These are phyloP conservation scores for Paratilapia polleni DNA, from an alignment of 2,113 vertebrate species.

Conservation along the genomic window DNA sequence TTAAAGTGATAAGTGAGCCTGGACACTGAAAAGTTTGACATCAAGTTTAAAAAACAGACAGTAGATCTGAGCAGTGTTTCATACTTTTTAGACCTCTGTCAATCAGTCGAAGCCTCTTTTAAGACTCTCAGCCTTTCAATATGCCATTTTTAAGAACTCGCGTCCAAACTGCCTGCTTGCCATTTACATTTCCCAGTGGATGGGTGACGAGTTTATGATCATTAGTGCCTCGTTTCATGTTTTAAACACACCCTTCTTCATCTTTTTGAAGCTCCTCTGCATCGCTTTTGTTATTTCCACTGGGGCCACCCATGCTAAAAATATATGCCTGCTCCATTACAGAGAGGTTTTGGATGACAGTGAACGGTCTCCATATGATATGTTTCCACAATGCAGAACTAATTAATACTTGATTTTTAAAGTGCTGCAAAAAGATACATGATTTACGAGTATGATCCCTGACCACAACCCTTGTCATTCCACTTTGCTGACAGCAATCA, in stretches of 20 bases:
- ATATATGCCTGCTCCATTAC: neutral
- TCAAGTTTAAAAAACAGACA: neutral
- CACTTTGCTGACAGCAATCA: neutral
- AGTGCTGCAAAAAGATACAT: neutral
- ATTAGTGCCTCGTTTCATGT: neutral
- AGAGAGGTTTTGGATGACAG: neutral
- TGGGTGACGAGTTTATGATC: neutral
- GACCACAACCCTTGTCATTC: neutral
- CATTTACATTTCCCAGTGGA: neutral
- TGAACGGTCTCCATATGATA: neutral
- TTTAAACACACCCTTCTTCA: neutral
- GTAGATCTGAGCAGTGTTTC: neutral
- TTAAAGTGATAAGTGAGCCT: neutral
- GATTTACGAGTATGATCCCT: too few species aligned
- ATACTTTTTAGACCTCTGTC: neutral
- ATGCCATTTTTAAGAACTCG: neutral
- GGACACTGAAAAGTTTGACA: neutral
- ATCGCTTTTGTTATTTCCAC: slow-evolving; percentile 14
- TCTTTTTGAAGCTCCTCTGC: neutral
- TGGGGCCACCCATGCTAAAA: slow-evolving; percentile 3
- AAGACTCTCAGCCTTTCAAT: neutral
- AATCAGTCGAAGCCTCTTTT: neutral
- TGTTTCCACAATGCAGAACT: neutral
- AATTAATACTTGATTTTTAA: neutral
- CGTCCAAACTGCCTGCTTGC: neutral